These are phyloP conservation scores for Canis aureus DNA, from an alignment of 2,113 vertebrate genomes.

Conservation along the genomic window DNA sequence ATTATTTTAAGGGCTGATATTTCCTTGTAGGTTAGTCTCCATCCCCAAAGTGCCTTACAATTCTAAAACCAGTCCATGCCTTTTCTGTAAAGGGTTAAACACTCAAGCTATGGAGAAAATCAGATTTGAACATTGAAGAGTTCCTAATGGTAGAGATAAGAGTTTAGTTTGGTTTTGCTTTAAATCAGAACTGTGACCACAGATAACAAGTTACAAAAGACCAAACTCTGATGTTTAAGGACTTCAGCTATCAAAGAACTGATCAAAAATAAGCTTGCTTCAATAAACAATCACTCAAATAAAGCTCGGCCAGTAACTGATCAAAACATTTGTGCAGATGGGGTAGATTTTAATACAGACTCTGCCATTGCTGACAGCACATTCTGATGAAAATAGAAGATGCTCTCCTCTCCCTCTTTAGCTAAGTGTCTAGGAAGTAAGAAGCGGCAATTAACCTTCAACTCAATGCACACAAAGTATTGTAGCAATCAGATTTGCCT, in stretches of 20 bases:
- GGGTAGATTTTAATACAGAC: neutral
- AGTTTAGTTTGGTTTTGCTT: neutral
- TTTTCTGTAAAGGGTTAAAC: neutral
- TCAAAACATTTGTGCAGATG: neutral
- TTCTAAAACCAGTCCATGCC: neutral
- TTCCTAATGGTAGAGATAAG: neutral
- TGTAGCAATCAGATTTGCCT: accelerated
- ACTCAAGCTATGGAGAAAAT: neutral
- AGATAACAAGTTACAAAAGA: neutral
- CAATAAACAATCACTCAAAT: neutral
- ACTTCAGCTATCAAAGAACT: neutral
- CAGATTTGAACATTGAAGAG: neutral
- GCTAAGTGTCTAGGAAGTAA: neutral
- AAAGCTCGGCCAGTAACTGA: neutral
- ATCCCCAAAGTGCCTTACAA: neutral
- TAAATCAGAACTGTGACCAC: neutral
- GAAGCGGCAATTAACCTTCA: neutral
- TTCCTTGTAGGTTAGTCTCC: neutral
- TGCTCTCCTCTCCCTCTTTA: neutral
- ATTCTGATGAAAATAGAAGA: neutral
- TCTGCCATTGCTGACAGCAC: neutral
- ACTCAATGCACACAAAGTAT: neutral
- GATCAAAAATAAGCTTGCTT: neutral
- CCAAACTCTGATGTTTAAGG: neutral
- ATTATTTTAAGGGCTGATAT: neutral